Base-by-base conservation (phyloP, 2,113 vertebrate genomes). In the Alethe castanea region DNA sequence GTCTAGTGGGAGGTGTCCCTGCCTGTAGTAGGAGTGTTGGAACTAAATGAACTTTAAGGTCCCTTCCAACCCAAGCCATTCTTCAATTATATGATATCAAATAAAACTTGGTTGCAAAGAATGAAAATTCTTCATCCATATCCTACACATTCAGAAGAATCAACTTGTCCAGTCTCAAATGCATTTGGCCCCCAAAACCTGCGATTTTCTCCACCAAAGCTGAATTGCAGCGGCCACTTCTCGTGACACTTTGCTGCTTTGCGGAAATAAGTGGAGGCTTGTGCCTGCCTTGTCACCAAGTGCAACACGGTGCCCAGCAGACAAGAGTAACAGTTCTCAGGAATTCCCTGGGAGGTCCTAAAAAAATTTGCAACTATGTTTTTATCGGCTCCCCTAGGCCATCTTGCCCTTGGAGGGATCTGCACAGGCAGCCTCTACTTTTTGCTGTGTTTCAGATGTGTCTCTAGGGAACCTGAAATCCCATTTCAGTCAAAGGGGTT, bases 281-380 rank as follows among this genome's bases (percentile, higher is more conserved):
- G 12, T 8, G 23, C 42, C 36, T 67, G 66, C 54, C 31, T 47
- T 11, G 3, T 44, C 29, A 33, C 14, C 2, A 2, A n/a, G 12
- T 1, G 16, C 29, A 6, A 13, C n/a, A 59, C 0, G 0, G 11
- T 14, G 25, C 11, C 61, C 52, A 35, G 36, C 8, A 42, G 4
- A 3, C 42, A 36, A 14, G 19, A 20, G 29, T 24, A 42, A 31
- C 23, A 24, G 45, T 5, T 4, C n/a, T 60, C 8, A 2, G 40
- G 44, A 60, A 19, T 20, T 79, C 56, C 40, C n/a, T 6, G 7
- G 57, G 33, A 50, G 13, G 36, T 12, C 23, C 22, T 61, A 72
- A 50, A 93, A 52, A 69, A 11, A 16, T 9, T 17, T 85, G 14
- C 18, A 62, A 44, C 29, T 6, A 3, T 11, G 50, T 84, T 87